A percentile compares a stretch with the other conserved stretches of the same genome.
Conservation (phyloP, 2,888 invertebrate species). For the Lithophane leautieri region DNA sequence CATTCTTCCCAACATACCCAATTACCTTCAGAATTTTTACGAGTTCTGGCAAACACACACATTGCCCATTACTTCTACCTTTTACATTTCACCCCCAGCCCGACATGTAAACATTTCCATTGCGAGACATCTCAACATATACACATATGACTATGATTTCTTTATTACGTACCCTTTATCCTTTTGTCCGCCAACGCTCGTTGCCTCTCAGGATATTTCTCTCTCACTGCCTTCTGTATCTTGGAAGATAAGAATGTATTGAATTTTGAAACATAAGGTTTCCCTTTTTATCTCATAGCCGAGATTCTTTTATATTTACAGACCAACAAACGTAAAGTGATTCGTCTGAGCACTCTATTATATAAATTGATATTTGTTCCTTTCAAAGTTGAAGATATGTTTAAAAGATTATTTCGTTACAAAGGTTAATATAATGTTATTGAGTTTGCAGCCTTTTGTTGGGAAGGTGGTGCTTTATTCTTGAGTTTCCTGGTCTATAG, state of each 20-base stretch:
- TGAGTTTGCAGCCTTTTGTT: constrained; percentile 56
- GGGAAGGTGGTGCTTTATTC: constrained; percentile 35
- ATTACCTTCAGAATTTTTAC: constrained; percentile 52
- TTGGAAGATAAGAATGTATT: constrained; percentile 83
- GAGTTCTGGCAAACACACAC: constrained; percentile 47
- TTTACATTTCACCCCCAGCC: constrained; percentile 70
- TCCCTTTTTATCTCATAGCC: constrained; percentile 79
- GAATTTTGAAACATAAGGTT: constrained; percentile 86
- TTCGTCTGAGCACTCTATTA: constrained; percentile 78
- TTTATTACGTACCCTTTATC: constrained; percentile 83
- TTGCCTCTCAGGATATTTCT: constrained; percentile 77
- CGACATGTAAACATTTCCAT: constrained; percentile 85
- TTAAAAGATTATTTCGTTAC: constrained; percentile 67
- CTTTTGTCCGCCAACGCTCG: constrained; percentile 78
- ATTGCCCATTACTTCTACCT: constrained; percentile 60
- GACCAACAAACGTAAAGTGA: constrained; percentile 76
- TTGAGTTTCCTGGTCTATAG: constrained; percentile 11
- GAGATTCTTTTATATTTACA: constrained; percentile 77
- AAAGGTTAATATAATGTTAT: constrained; percentile 59
- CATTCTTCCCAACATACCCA: constrained; percentile 40
- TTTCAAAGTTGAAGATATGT: constrained; percentile 67
- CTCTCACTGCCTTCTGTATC: constrained; percentile 77
- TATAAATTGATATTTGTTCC: constrained; percentile 78
- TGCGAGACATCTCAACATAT: constrained; percentile 72
- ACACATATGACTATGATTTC: constrained; percentile 81